Evolutionary conservation across 2,797 vertebrate genomes (phyloP).

Genomic region (Sebastes iracundus): DNA sequence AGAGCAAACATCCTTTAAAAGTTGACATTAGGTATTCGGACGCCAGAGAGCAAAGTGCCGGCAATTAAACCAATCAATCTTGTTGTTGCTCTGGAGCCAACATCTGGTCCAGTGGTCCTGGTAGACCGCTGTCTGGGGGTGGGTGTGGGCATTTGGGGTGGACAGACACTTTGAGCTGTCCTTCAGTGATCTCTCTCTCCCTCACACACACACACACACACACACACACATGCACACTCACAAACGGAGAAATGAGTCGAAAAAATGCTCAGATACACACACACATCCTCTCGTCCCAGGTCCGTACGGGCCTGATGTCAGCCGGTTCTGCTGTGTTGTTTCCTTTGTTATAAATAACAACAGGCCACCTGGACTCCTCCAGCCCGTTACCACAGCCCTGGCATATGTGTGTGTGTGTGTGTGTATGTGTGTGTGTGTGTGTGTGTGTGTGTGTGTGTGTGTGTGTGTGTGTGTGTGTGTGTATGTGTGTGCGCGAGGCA

Average conservation of each 20-base stretch:
- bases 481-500: constrained; percentile 23
- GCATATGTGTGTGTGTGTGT: constrained; percentile 20
- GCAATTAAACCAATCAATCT: constrained; percentile 99
- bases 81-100: constrained; percentile 89
- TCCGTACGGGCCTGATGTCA: constrained; percentile 90
- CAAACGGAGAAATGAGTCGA: constrained; percentile 29
- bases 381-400: constrained; percentile 54
- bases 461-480: constrained; percentile 18
- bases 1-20: constrained; percentile 91
- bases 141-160: constrained; percentile 47
- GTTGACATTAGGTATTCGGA: constrained; percentile 97
- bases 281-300: constrained; percentile 47
- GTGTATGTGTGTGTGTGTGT: constrained; percentile 9
- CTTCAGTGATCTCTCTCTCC: constrained; percentile 84
- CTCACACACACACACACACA: constrained; percentile 9
- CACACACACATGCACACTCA: constrained; percentile 9
- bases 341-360: constrained; percentile 99
- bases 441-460: constrained; percentile 23
- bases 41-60: constrained; percentile 88
- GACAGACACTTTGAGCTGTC: constrained; percentile 91
- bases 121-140: constrained; percentile 82
- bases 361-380: constrained; percentile 85
- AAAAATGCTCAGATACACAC: constrained; percentile 19
- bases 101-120: constrained; percentile 97
- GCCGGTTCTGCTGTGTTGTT: constrained; percentile 91